phyloP scores from a whole-genome alignment of 23 tunicate species.

The Ciona savignyi region DNA sequence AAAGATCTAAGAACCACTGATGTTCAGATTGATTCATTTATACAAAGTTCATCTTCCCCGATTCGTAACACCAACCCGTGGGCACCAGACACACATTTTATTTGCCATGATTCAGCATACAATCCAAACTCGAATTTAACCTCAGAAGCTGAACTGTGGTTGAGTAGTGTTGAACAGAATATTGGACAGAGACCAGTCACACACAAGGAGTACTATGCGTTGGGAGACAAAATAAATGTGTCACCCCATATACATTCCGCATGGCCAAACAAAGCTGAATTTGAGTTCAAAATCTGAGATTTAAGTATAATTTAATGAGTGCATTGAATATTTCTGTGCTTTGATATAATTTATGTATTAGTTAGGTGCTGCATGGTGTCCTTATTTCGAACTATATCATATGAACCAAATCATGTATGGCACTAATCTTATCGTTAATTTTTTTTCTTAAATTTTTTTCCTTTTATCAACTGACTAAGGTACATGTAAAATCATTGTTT shows the following conservation, averaged over 20 bases:
- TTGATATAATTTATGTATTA: too few species aligned
- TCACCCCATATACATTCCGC: neutral
- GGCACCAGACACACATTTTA: conserved; percentile 65
- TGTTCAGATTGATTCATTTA: conserved; percentile 3
- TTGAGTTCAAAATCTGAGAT: neutral
- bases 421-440: neutral
- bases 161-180: conserved; percentile 47
- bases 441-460: too few species aligned
- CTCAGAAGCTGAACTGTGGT: conserved; percentile 89
- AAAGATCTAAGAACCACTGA: too few species aligned
- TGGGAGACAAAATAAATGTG: neutral
- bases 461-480: too few species aligned
- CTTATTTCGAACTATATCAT: neutral
- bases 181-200: neutral
- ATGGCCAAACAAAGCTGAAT: neutral
- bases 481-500: too few species aligned
- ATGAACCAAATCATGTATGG: neutral
- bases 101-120: conserved; percentile 18
- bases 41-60: conserved; percentile 34
- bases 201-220: neutral
- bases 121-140: conserved; percentile 40
- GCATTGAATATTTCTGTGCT: too few species aligned
- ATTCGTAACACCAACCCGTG: conserved; percentile 88
- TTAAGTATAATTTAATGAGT: too few species aligned
- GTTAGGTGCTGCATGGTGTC: neutral